Percentiles rank a stretch among this genome's conserved stretches.
These are phyloP conservation scores for Zhuqinia jingwanae DNA, from an alignment of 2,888 invertebrate species.

Conservation along the genomic window DNA sequence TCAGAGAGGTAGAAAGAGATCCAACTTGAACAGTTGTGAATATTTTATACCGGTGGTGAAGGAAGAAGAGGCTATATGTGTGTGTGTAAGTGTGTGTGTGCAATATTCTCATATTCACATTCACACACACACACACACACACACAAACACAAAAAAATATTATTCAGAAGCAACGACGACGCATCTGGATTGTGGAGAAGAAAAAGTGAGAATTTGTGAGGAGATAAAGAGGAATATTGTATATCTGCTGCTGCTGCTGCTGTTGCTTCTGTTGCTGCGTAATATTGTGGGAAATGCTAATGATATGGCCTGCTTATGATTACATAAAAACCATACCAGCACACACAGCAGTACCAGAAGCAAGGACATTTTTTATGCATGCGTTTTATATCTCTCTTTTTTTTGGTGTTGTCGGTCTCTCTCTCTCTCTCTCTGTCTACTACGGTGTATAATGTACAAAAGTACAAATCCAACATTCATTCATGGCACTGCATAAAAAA, in stretches of 20 bases:
- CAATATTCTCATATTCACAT: background rate
- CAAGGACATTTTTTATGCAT: conserved; percentile 8
- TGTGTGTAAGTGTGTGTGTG: background rate
- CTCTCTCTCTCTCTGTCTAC: background rate
- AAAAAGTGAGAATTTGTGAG: background rate
- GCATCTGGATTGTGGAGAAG: background rate
- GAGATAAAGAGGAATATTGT: background rate
- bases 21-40: conserved; percentile 16
- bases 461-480: conserved; percentile 21
- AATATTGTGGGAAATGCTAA: conserved; percentile 1
- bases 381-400: background rate
- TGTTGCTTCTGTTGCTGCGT: background rate
- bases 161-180: background rate
- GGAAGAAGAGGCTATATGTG: too few species aligned
- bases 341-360: background rate
- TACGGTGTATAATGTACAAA: background rate
- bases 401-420: background rate
- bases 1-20: background rate
- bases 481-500: conserved; percentile 26
- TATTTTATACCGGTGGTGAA: conserved; percentile 21
- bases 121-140: background rate
- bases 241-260: too few species aligned
- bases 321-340: background rate
- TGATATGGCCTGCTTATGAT: background rate
- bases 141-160: background rate